Base-by-base conservation (phyloP, 2,797 vertebrate genomes). In the Furcifer pardalis region DNA sequence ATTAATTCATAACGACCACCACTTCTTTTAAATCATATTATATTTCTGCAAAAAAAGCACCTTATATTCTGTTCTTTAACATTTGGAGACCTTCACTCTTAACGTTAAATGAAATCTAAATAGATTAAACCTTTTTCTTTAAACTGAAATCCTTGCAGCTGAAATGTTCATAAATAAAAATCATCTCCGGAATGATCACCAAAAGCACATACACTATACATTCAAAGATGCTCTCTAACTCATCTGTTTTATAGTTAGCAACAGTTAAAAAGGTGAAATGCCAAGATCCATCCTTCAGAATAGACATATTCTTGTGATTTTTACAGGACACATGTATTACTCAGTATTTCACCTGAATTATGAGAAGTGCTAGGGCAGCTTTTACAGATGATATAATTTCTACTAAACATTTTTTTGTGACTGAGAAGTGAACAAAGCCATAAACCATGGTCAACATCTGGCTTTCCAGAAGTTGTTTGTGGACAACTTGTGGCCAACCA, bases 1-100 rank as follows among this genome's bases (percentile, higher is more conserved):
- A 81, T 86, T 87, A 89, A 89, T 91, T 87, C 59, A 75, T 87
- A 82, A 85, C 71, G 46, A 76, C 83, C 86, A 30, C 56, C 62
- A 23, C 10, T 87, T 79, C 23, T 86, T 89, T 74, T 80, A 56
- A 85, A 86, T 0, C 0, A 1, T 84, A 37, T 17, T 79, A 75
- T 75, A 72, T 81, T 25, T 46, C 59, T 85, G 21, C 63, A 83
- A 37, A 90, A 90, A 56, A n/a, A n/a, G n/a, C 88, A 15, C 32
- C 60, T 13, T 88, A 83, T 85, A 72, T 79, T 79, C 82, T 79
- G 59, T 82, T 7, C 17, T 89, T 80, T 77, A 89, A 37, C 68
- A n/a, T 80, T 32, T 80, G 44, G 73, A 90, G 49, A 87, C 74
- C 42, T 87, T 91, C 2, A 35, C 32, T 10, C 5, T 86, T 84